Base-by-base conservation (phyloP, 2,797 vertebrate genomes). In the Echeneis naucrates region DNA sequence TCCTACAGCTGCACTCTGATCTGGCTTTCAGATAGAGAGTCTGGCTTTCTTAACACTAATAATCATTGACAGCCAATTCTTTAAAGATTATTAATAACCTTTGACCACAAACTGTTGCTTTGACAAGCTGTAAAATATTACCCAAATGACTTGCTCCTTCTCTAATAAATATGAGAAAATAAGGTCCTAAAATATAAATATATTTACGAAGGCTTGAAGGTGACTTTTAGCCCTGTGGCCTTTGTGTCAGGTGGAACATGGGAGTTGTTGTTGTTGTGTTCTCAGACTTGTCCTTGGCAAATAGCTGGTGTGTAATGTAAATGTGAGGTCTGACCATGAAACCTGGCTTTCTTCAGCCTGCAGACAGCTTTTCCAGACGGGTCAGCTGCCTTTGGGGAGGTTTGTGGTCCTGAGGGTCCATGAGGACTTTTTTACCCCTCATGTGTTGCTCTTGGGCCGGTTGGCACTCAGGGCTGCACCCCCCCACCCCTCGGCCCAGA, bases 401-500 rank as follows among this genome's bases (percentile, higher is more conserved):
- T 26, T 21, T 10, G 13, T n/a, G n/a, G n/a, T 61, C 45, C 75
- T 45, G 54, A 82, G 82, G 77, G 35, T 51, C n/a, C 62, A n/a
- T 65, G 58, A 63, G 57, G 62, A 68, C 50, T 35, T 68, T 62
- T 72, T 72, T 57, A 8, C 56, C 68, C 38, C 27, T 53, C 33
- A 0, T 67, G 63, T 87, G 87, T 89, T 87, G 79, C 71, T 87
- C 68, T 90, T 89, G 88, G 86, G 80, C 52, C 17, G 47, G 54
- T 12, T 38, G 54, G 19, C 48, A 54, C 40, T 30, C 59, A 47
- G 54, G 40, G 53, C 55, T 21, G 52, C 12, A 52, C 53, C 73
- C 72, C 50, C 66, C 11, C 69, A 48, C 60, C 21, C 65, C n/a
- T n/a, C 3, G 30, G 38, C 62, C 53, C 81, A 79, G 71, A 85